Percentiles rank a stretch among this genome's conserved stretches.
Conservation (phyloP, 1,140 invertebrate genomes). For the Mycetomoellerius zeteki region DNA sequence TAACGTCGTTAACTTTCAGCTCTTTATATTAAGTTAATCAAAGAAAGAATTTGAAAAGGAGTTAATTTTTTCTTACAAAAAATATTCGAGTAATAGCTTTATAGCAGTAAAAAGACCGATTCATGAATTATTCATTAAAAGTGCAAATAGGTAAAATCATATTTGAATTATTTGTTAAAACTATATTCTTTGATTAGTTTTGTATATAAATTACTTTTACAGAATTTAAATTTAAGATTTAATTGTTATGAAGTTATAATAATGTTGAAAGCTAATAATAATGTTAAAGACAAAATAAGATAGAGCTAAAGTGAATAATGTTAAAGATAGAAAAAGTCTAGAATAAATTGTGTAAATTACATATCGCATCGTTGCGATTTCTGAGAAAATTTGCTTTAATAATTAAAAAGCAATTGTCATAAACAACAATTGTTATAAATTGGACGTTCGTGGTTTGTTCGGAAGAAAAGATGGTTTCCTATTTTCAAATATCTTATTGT, state of each 20-base stretch:
- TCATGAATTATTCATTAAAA: neutral
- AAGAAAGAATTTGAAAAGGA: neutral
- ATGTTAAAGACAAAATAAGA: no score
- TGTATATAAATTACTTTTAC: neutral
- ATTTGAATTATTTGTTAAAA: no score
- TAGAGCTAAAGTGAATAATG: no score
- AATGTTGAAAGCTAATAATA: no score
- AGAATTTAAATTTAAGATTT: neutral
- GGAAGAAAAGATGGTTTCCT: neutral
- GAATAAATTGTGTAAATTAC: no score
- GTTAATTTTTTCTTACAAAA: neutral
- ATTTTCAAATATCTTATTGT: neutral
- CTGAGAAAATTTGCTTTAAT: neutral
- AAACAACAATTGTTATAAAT: neutral
- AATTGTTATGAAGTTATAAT: no score
- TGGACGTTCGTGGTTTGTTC: neutral
- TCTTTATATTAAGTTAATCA: neutral
- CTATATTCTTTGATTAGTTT: neutral
- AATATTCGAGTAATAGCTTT: neutral
- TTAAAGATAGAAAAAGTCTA: no score
- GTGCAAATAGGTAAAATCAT: slow-evolving; percentile 1
- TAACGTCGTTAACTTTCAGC: neutral
- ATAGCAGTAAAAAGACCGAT: neutral
- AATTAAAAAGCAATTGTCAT: no score
- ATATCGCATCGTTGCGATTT: no score